A percentile compares a stretch with the other conserved stretches of the same genome.
These are phyloP conservation scores for Ctenodactylus gundi DNA, from an alignment of 2,113 vertebrate genomes.

Conservation along the genomic window DNA sequence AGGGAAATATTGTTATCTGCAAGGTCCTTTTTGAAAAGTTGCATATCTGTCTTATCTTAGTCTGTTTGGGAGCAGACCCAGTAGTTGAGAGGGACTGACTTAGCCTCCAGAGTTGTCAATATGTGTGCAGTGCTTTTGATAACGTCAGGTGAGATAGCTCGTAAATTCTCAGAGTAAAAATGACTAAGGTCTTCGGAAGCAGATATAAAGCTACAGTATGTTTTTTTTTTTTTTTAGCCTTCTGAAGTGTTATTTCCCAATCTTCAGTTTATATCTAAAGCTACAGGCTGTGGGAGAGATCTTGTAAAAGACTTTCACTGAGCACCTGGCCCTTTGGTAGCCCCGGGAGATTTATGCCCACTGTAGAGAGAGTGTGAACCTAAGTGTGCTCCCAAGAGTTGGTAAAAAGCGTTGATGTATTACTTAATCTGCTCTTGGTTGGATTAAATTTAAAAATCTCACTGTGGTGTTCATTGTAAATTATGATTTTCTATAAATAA, in stretches of 20 bases:
- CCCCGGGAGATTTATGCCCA: conserved; percentile 25
- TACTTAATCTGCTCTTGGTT: conserved; percentile 29
- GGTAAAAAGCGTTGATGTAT: not conserved
- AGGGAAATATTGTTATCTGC: not conserved
- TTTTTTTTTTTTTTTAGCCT: conserved; percentile 9
- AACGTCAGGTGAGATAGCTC: not conserved
- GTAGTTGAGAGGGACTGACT: conserved; percentile 9
- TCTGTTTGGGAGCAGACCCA: not conserved
- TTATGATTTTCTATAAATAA: conserved; percentile 45
- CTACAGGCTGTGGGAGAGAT: not conserved
- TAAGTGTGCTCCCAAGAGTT: conserved; percentile 30
- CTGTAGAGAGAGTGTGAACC: conserved; percentile 37
- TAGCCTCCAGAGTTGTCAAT: not conserved
- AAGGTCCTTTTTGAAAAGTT: not conserved
- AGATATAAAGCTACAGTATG: not conserved
- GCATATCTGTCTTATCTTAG: not conserved
- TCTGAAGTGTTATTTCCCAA: conserved; percentile 31
- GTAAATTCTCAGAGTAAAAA: not conserved
- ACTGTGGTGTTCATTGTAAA: conserved; percentile 43
- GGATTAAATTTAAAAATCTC: conserved; percentile 44
- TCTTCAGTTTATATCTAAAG: conserved; percentile 47
- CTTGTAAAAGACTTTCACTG: conserved; percentile 57
- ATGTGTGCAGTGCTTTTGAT: conserved; percentile 45
- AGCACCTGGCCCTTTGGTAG: conserved; percentile 41
- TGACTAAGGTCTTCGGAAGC: conserved; percentile 47